Percentiles rank a stretch among this genome's conserved stretches.
These are phyloP conservation scores for Pluvianellus socialis DNA, from an alignment of 2,113 vertebrate species.

Conservation along the genomic window DNA sequence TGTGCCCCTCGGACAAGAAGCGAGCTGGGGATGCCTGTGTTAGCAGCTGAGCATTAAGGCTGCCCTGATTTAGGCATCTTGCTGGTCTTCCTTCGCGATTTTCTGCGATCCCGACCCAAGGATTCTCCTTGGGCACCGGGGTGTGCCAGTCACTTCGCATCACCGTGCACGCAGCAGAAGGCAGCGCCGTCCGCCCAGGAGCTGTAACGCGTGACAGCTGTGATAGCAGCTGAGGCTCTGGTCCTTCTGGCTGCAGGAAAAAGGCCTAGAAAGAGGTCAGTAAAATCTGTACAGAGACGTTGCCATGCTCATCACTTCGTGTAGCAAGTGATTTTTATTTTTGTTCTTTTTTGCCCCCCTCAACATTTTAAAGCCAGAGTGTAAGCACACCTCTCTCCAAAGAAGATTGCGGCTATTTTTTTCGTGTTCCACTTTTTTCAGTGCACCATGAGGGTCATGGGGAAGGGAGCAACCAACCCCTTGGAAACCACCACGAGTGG, in stretches of 20 bases:
- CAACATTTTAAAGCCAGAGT: background rate
- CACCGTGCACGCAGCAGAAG: background rate
- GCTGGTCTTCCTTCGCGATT: conserved; percentile 2
- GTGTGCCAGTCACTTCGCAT: conserved; percentile 29
- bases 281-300: background rate
- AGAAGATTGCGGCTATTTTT: background rate
- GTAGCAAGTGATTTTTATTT: background rate
- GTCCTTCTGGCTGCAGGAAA: background rate
- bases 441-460: background rate
- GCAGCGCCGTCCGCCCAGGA: background rate
- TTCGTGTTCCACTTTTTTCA: no score
- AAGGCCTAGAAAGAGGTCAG: conserved; percentile 8
- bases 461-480: rapidly evolving
- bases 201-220: background rate
- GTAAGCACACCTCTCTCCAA: background rate
- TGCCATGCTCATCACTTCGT: background rate
- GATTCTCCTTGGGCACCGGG: background rate
- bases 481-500: background rate
- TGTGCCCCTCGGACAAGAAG: background rate
- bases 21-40: background rate
- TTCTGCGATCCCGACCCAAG: background rate
- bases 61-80: background rate
- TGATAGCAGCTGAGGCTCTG: background rate
- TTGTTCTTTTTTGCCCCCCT: background rate
- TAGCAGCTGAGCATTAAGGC: conserved; percentile 13